Conservation (phyloP, 2,113 vertebrate genomes). For the Gallinago jamesoni region DNA sequence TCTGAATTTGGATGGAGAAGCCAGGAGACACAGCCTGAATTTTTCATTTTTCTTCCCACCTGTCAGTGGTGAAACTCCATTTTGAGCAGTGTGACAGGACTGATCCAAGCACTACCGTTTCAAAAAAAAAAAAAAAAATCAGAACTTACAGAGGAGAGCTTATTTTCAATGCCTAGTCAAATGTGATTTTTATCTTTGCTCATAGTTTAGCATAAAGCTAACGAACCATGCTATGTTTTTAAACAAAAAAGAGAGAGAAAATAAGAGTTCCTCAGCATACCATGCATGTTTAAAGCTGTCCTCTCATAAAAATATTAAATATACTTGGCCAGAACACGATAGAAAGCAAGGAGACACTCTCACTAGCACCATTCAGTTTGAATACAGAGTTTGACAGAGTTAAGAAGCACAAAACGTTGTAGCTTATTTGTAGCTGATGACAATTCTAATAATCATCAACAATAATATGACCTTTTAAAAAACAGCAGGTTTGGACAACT, state of each 20-base stretch:
- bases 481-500: background rate
- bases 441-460: background rate
- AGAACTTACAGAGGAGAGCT: background rate
- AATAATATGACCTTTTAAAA: background rate
- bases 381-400: background rate
- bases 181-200: background rate
- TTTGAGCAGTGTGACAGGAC: background rate
- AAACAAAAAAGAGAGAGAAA: background rate
- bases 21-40: background rate
- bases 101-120: background rate
- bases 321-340: background rate
- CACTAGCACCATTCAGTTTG: background rate
- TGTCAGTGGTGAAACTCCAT: background rate
- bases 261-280: background rate
- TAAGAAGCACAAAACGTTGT: background rate
- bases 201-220: background rate
- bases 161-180: background rate
- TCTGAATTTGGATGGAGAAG: background rate
- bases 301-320: background rate
- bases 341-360: background rate
- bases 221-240: background rate
- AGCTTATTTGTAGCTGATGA: background rate
- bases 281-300: background rate
- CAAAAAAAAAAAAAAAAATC: background rate
- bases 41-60: background rate